phyloP scores from a whole-genome alignment of 2,113 vertebrate genomes.

The Reinhardtius hippoglossoides region DNA sequence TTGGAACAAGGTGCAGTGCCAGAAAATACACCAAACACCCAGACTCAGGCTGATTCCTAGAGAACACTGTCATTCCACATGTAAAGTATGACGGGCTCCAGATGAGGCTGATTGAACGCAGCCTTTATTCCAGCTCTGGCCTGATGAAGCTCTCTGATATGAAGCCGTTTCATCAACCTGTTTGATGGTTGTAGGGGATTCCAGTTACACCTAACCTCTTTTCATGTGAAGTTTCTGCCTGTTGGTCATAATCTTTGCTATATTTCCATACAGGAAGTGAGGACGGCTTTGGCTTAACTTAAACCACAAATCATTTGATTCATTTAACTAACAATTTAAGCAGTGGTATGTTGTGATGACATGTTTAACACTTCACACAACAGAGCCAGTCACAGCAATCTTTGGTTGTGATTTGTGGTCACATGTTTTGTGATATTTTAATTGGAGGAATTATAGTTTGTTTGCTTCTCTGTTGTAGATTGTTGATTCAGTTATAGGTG shows the following conservation, averaged over 20 bases:
- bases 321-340: neutral
- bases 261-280: neutral
- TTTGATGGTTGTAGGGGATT: neutral
- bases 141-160: constrained; percentile 17
- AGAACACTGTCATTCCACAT: constrained; percentile 41
- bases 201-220: neutral
- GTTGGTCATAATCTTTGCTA: neutral
- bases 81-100: constrained; percentile 42
- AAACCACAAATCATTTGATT: neutral
- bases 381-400: neutral
- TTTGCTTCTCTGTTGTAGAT: neutral
- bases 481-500: neutral
- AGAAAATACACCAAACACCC: constrained; percentile 26
- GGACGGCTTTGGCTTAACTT: neutral
- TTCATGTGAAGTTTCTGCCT: neutral
- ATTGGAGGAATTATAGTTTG: neutral
- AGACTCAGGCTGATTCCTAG: constrained; percentile 13
- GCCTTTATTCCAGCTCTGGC: constrained; percentile 20
- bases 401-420: neutral
- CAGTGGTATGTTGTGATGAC: neutral
- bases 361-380: neutral
- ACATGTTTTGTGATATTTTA: neutral
- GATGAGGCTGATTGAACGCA: constrained; percentile 47
- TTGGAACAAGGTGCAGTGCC: constrained; percentile 38
- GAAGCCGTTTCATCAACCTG: constrained; percentile 15